Conservation (phyloP, 2,113 vertebrate species). For the Nothobranchius kuhntae region DNA sequence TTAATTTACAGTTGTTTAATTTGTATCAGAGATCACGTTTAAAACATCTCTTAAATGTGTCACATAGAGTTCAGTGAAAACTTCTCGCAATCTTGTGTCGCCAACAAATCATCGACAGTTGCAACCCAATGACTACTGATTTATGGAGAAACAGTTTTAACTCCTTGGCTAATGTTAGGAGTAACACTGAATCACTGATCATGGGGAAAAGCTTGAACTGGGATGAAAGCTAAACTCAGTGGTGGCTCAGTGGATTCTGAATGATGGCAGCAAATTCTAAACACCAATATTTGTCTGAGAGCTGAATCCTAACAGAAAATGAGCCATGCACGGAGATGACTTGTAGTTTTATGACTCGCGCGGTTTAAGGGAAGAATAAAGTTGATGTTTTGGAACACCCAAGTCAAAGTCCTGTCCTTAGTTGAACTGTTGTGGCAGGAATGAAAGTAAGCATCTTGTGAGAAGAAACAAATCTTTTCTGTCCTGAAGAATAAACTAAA, state of each 20-base stretch:
- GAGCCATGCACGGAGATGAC: neutral
- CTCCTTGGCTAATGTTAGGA: too few relatives aligned
- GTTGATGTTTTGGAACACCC: slow-evolving; percentile 1
- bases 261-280: neutral
- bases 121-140: too few relatives aligned
- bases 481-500: neutral
- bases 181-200: too few relatives aligned
- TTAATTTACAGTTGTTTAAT: too few relatives aligned
- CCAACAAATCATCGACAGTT: too few relatives aligned
- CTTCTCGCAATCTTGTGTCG: too few relatives aligned
- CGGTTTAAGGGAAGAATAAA: neutral
- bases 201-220: too few relatives aligned
- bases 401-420: neutral
- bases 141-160: too few relatives aligned
- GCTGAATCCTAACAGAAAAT: neutral
- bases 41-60: too few relatives aligned
- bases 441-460: neutral
- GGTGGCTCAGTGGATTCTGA: neutral
- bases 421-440: neutral
- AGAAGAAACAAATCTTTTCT: neutral
- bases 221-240: too few relatives aligned
- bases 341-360: neutral
- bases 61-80: too few relatives aligned
- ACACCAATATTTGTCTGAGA: neutral
- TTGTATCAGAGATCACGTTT: too few relatives aligned